Conservation (phyloP, 2,797 vertebrate genomes). For the Tamandua tetradactyla region DNA sequence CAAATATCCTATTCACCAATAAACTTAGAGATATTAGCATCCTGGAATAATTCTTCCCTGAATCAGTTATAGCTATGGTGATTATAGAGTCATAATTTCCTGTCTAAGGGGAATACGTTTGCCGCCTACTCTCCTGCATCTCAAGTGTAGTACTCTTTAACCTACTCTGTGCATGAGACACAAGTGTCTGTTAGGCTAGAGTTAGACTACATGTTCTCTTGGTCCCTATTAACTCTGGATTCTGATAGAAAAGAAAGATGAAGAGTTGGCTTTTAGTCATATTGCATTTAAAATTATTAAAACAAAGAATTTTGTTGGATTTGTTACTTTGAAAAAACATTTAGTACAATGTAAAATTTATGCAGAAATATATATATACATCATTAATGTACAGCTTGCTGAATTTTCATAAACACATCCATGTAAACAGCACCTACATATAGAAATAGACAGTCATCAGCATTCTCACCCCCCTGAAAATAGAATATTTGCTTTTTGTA, state of each 20-base stretch:
- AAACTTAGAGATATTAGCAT: not conserved
- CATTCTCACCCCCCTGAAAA: not conserved
- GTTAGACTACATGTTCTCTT: not conserved
- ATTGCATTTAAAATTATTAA: not conserved
- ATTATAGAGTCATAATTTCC: not conserved
- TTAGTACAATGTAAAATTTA: not conserved
- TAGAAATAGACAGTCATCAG: not conserved
- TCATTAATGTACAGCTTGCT: not conserved
- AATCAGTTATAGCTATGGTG: not conserved
- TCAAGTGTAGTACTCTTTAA: not conserved
- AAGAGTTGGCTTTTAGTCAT: not conserved
- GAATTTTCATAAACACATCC: not conserved
- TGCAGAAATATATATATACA: not conserved
- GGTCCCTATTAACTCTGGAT: not conserved
- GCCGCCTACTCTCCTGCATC: not conserved
- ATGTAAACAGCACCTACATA: not conserved
- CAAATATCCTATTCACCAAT: not conserved
- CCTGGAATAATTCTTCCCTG: not conserved
- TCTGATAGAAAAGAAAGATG: slow-evolving; percentile 13
- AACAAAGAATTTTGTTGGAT: not conserved
- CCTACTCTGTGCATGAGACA: not conserved
- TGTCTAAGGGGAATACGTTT: not conserved
- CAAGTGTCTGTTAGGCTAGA: not conserved
- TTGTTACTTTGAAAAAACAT: slow-evolving; percentile 6
- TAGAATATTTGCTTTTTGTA: not conserved